Evolutionary conservation across 2,797 vertebrate genomes (phyloP), one percentile per base, ranked within the genome.

Genomic region (Aselliscus stoliczkanus): DNA sequence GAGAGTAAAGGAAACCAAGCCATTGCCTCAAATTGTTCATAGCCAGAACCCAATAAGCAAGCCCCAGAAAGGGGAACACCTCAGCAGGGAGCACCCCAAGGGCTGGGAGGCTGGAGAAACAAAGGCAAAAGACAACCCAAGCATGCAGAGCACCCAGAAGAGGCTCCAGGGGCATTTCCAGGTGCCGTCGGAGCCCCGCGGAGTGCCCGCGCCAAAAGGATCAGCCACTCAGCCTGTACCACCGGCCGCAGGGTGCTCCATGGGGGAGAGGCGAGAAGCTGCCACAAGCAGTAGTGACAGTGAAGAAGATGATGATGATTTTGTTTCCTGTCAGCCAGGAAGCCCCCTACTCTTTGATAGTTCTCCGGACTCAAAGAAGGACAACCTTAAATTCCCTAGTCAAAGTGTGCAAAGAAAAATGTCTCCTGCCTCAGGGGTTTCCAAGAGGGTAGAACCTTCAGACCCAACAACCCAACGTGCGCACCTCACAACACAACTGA

Each of bases 401-500:
- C 97, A 65, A 29, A 93, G 37, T 31, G 18, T 97, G 14, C 99
- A 99, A 72, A 99, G 97, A 64, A 97, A 98, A 4, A 91, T 98
- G 13, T 98, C 98, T 67, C 94, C 98, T 60, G 98, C 98, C 94
- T 95, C 98, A 1, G 98, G 98, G 15, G 98, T 99, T 97, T 98
- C 97, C 83, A 62, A 96, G 29, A 97, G 94, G 81, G 91, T 44
- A 83, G 97, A 95, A 39, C 62, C 91, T 13, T 95, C 93, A 29
- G 98, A 98, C 93, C 88, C 97, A 6, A 96, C 69, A 91, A 98
- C 95, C 67, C 97, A 99, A 79, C 98, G 96, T 70, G 97, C 73
- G 44, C 97, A 98, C 89, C 99, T 99, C 70, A 96, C 98, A 2
- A 83, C 98, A 4, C 99, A 99, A 86, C 99, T 99, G 69, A 98